These are phyloP conservation scores for Ursus arctos DNA, from an alignment of 2,113 vertebrate genomes.

Conservation along the genomic window DNA sequence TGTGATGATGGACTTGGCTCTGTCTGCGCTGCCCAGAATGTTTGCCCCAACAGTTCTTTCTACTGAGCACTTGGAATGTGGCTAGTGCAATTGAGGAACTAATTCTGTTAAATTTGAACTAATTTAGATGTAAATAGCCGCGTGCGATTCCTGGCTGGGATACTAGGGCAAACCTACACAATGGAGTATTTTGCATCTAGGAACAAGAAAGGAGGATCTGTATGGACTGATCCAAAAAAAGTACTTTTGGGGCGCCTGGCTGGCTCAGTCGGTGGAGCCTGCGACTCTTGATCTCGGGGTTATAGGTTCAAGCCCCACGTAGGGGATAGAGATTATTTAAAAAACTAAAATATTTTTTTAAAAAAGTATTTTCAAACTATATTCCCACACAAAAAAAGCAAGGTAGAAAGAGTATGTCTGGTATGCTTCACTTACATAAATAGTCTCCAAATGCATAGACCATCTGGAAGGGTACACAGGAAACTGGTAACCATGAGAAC, in stretches of 20 bases:
- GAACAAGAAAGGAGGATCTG: background rate
- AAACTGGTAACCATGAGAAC: background rate
- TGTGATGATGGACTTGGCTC: rapidly evolving
- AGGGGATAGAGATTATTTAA: too few relatives aligned
- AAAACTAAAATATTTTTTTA: too few relatives aligned
- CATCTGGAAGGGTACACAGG: background rate
- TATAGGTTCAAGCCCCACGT: too few relatives aligned
- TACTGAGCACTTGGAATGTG: background rate
- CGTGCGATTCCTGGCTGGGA: background rate
- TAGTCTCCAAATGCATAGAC: background rate
- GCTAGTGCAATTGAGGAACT: too few relatives aligned
- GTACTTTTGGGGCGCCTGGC: background rate
- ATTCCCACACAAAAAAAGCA: background rate
- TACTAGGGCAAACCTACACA: too few relatives aligned
- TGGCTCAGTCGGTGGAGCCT: background rate
- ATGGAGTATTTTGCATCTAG: background rate
- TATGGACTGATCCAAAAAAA: background rate
- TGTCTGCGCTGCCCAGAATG: rapidly evolving
- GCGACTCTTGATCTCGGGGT: too few relatives aligned
- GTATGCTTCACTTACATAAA: background rate
- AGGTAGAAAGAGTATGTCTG: background rate
- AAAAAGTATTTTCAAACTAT: background rate
- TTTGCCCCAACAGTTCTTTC: background rate
- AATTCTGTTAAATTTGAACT: background rate
- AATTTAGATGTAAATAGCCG: background rate